These are phyloP conservation scores for Ascidia mentula DNA, from an alignment of 23 tunicate species.

Conservation along the genomic window DNA sequence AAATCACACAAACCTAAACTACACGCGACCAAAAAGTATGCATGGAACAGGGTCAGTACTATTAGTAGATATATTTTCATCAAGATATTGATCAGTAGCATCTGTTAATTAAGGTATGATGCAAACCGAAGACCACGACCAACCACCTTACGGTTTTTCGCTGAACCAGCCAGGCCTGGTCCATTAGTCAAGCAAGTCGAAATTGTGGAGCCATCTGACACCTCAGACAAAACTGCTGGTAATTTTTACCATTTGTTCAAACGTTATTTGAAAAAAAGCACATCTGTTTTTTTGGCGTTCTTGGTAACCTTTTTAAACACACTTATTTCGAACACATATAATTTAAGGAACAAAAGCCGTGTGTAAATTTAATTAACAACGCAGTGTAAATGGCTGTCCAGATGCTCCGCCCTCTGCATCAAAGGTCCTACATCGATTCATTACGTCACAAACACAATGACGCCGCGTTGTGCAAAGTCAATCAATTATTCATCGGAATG, in stretches of 20 bases:
- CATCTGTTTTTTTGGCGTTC: too few species aligned
- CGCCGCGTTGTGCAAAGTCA: background rate
- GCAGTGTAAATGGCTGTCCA: too few species aligned
- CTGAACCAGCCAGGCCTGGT: constrained; percentile 54
- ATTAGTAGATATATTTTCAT: background rate
- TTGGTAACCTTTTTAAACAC: too few species aligned
- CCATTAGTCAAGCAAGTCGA: constrained; percentile 11
- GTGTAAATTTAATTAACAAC: too few species aligned
- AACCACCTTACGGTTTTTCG: constrained; percentile 45
- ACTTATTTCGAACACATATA: too few species aligned
- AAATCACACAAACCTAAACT: background rate
- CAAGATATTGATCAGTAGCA: too few species aligned
- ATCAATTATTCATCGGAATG: background rate
- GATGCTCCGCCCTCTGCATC: background rate
- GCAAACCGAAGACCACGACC: constrained; percentile 33
- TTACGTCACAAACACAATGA: background rate
- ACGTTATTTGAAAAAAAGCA: too few species aligned
- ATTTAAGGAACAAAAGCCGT: too few species aligned
- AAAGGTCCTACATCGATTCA: background rate
- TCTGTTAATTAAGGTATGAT: background rate
- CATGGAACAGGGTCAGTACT: background rate
- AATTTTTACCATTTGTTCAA: background rate
- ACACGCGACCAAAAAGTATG: background rate
- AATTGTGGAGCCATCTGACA: background rate
- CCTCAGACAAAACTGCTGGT: background rate